Percentiles rank a stretch among this genome's conserved stretches.
Conservation (phyloP, 2,113 vertebrate species). For the Passer montanus region DNA sequence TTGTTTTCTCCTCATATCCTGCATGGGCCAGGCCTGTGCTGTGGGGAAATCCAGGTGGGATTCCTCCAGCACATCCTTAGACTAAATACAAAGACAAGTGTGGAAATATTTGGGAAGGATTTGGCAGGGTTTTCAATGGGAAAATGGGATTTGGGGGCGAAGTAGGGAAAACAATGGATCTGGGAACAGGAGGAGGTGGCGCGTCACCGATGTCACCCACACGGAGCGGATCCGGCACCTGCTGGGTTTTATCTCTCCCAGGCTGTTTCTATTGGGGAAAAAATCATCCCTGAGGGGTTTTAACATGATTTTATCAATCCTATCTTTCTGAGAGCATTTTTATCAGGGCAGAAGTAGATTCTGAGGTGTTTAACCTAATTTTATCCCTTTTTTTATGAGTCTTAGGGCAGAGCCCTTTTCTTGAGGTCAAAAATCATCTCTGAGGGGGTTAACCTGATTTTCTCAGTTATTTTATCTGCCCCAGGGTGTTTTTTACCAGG, state of each 20-base stretch:
- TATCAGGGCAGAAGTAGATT: not conserved
- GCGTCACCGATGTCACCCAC: fast-evolving
- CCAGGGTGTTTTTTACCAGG: not conserved
- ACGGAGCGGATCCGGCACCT: fast-evolving
- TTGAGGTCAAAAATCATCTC: not conserved
- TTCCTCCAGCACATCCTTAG: not conserved
- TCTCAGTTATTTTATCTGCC: not conserved
- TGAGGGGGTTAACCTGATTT: not conserved
- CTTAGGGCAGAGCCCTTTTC: not conserved
- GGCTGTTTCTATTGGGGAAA: not conserved
- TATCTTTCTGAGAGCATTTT: not conserved
- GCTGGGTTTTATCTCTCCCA: not conserved
- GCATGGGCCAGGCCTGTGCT: not conserved
- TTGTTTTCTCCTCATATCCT: not conserved
- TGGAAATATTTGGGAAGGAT: not conserved
- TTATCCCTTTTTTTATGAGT: not conserved
- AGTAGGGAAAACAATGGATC: not conserved
- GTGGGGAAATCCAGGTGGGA: not conserved
- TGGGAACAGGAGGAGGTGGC: not conserved
- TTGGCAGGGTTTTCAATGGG: not conserved
- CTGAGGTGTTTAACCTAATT: not conserved
- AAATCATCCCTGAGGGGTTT: not conserved
- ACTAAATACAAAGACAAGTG: too few relatives aligned
- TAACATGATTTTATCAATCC: not conserved
- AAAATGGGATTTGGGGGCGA: fast-evolving